Evolutionary conservation across 2,888 invertebrate species (phyloP), one percentile per base, ranked within the genome.

Genomic region (Rhodophaea formosa): DNA sequence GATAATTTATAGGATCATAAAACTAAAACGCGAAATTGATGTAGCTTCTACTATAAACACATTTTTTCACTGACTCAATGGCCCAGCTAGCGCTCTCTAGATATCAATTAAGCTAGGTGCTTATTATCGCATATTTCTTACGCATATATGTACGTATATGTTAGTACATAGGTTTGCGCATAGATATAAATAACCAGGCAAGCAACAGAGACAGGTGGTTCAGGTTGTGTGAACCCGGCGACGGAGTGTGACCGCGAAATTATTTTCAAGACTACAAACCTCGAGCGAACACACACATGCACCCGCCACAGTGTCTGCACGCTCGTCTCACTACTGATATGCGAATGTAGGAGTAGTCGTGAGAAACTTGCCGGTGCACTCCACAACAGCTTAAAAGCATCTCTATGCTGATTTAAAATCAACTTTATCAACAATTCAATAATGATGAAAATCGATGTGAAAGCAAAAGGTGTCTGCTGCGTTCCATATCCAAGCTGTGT

Each of bases 261-360:
- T 86, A 91, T 91, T 90, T 91, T 91, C 90, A 91, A 90, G 89
- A 90, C 88, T 90, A 89, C 88, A 87, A 86, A 86, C 88, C 84
- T 86, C 84, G 69, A 77, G 72, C 74, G 71, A 73, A 82, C 82
- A 72, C 81, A 73, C 79, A 77, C 80, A 80, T 72, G 66, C 58
- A 63, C 62, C 56, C 59, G 53, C 63, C 59, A 53, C 63, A 71
- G 63, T 75, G 77, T 88, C 79, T 66, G 77, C 75, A 87, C 80
- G 75, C 73, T 66, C 79, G 84, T 85, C 88, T 89, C 87, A 81
- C 87, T 87, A 86, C 85, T 75, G 70, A 68, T 63, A 61, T 78
- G 78, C 76, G 66, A 70, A 75, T 86, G 91, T 91, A 79, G 82
- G 77, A 65, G 91, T 89, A 88, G 80, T 89, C 91, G 91, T 91